A percentile compares a stretch with the other conserved stretches of the same genome.
These are phyloP conservation scores for Laupala kohalensis DNA, from an alignment of 1,140 invertebrate species.

Conservation along the genomic window DNA sequence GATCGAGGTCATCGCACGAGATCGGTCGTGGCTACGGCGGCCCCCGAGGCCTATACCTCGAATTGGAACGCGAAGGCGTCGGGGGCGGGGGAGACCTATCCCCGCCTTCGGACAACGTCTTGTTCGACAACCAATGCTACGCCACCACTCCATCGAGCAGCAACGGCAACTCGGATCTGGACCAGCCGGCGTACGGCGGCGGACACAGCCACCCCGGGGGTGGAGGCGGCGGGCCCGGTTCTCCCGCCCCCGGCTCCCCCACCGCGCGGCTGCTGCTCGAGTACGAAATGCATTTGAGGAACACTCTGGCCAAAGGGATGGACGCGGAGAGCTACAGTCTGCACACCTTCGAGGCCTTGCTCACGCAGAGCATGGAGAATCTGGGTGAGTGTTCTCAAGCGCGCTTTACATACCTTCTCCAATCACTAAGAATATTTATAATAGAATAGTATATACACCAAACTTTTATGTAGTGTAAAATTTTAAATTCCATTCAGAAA, in stretches of 20 bases:
- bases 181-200: constrained; percentile 50
- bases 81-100: constrained; percentile 54
- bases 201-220: constrained; percentile 13
- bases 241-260: constrained; percentile 66
- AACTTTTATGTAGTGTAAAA: no score
- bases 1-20: constrained; percentile 45
- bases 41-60: constrained; percentile 42
- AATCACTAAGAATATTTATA: no score
- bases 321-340: constrained; percentile 88
- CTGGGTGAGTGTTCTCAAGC: constrained; percentile 45
- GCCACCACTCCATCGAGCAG: constrained; percentile 83
- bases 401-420: no score
- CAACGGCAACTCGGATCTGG: constrained; percentile 77
- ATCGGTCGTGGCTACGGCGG: constrained; percentile 33
- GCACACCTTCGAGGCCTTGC: constrained; percentile 82
- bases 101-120: constrained; percentile 78
- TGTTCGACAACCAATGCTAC: constrained; percentile 89
- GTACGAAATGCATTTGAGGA: constrained; percentile 89
- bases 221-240: constrained; percentile 17
- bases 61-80: constrained; percentile 64
- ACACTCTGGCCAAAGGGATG: constrained; percentile 87
- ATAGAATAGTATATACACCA: no score
- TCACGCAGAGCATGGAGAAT: constrained; percentile 91
- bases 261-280: constrained; percentile 75
- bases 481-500: no score